A percentile compares a stretch with the other conserved stretches of the same genome.
phyloP scores from a whole-genome alignment of 2,113 vertebrate species.

The Larimichthys polyactis region DNA sequence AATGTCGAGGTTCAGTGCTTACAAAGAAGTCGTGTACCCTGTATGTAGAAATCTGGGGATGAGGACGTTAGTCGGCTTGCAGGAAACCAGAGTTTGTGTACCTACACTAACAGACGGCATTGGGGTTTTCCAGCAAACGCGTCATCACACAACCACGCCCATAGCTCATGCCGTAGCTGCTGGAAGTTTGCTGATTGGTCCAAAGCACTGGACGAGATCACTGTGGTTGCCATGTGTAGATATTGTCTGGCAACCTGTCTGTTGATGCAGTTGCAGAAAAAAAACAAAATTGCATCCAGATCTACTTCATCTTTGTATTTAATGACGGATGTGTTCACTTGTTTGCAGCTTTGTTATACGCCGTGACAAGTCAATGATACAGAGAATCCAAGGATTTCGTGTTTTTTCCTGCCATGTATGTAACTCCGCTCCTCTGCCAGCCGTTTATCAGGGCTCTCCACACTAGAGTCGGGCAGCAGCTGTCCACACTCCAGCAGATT shows the following conservation, averaged over 20 bases:
- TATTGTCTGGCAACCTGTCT: too few species aligned
- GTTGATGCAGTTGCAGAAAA: background rate
- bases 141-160: too few species aligned
- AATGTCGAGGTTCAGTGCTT: background rate
- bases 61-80: background rate
- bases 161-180: too few species aligned
- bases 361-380: background rate
- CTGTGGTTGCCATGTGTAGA: too few species aligned
- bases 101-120: background rate
- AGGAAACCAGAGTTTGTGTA: background rate
- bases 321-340: background rate
- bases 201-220: too few species aligned
- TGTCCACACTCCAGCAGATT: conserved; percentile 41
- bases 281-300: too few species aligned
- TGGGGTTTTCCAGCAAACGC: too few species aligned
- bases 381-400: background rate
- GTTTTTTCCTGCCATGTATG: background rate
- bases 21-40: background rate
- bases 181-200: too few species aligned
- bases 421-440: conserved; percentile 3
- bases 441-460: background rate
- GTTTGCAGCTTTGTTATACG: too few species aligned
- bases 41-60: background rate
- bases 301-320: background rate
- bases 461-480: conserved; percentile 22